Conservation (phyloP, 30 jellyfish, hydroid and myxozoan species). For the Catostylus mosaicus region DNA sequence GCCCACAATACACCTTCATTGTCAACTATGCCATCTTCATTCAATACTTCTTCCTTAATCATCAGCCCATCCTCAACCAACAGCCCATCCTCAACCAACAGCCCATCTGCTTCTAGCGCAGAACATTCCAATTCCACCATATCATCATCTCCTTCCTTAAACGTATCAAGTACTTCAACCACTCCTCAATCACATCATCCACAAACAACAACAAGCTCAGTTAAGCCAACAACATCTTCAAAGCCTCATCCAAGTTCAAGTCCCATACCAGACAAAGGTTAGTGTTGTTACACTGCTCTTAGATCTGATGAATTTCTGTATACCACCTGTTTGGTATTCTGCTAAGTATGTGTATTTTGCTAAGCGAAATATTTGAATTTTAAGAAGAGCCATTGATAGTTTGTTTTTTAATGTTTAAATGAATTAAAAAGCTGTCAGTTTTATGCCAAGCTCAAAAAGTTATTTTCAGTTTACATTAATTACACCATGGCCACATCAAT, state of each 20-base stretch:
- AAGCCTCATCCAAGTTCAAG: constrained; percentile 35
- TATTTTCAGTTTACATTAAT: no score
- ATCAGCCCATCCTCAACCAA: neutral
- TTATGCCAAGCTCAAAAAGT: no score
- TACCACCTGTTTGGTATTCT: no score
- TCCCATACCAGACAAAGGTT: constrained; percentile 33
- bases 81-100: neutral
- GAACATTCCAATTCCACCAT: neutral
- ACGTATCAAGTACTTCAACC: neutral
- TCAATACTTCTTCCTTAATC: neutral
- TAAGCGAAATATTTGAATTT: no score
- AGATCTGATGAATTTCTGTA: no score
- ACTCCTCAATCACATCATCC: neutral
- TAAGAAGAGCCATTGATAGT: no score
- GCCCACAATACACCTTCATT: neutral
- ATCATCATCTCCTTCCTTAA: neutral
- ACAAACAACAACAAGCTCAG: neutral
- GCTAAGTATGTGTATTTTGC: no score
- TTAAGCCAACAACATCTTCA: constrained; percentile 30
- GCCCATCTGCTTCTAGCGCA: neutral
- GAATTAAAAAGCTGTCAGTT: no score
- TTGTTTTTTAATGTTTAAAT: no score
- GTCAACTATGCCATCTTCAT: neutral
- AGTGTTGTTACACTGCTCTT: no score
- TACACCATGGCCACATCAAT: no score